Percentiles rank a stretch among this genome's conserved stretches.
phyloP scores from a whole-genome alignment of 2,888 invertebrate species.

The Unio delphinus region DNA sequence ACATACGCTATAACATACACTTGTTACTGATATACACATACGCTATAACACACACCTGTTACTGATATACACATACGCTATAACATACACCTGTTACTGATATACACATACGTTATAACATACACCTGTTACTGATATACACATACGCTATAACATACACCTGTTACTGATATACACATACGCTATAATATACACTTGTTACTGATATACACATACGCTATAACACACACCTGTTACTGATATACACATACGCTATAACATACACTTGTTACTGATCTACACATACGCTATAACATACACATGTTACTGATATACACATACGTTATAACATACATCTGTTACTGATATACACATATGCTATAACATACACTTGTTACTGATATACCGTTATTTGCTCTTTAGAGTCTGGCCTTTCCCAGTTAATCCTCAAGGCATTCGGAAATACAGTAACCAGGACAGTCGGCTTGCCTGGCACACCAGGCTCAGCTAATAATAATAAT shows the following conservation, averaged over 20 bases:
- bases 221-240: too few relatives aligned
- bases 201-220: background rate
- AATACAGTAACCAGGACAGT: slow-evolving; percentile 22
- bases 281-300: too few relatives aligned
- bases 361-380: too few relatives aligned
- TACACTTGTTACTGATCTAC: too few relatives aligned
- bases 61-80: background rate
- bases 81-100: too few relatives aligned
- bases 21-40: slow-evolving; percentile 2
- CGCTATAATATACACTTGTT: too few relatives aligned
- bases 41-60: too few relatives aligned
- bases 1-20: too few relatives aligned
- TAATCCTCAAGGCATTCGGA: slow-evolving; percentile 21
- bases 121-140: background rate
- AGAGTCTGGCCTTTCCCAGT: slow-evolving; percentile 26
- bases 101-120: slow-evolving; percentile 1
- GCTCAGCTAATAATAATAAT: slow-evolving; percentile 7
- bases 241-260: too few relatives aligned
- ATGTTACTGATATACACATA: too few relatives aligned
- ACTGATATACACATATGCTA: background rate
- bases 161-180: slow-evolving; percentile 4
- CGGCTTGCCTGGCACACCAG: slow-evolving; percentile 17
- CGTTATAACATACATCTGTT: too few relatives aligned
- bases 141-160: too few relatives aligned
- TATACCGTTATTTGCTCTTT: slow-evolving; percentile 16